Evolutionary conservation across 2,113 vertebrate species (phyloP).

Genomic region (Pseudopipra pipra): DNA sequence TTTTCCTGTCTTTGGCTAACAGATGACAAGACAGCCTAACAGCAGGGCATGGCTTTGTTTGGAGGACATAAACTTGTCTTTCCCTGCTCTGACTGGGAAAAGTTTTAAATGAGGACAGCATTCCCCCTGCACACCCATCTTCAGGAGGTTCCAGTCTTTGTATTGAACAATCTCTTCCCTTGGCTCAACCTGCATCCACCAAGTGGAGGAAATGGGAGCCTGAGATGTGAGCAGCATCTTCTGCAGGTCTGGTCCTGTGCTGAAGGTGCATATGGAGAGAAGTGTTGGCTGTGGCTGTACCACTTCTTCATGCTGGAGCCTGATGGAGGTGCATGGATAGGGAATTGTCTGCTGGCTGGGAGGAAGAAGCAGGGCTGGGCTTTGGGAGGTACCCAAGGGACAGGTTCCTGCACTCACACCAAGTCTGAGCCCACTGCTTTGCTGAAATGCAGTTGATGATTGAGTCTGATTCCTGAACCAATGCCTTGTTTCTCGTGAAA

Average conservation of each 20-base stretch:
- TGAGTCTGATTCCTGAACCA: background rate
- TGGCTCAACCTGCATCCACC: background rate
- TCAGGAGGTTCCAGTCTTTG: background rate
- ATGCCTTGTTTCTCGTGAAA: background rate
- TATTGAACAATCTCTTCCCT: background rate
- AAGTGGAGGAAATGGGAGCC: background rate
- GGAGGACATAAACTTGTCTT: background rate
- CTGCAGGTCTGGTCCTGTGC: background rate
- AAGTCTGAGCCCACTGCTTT: background rate
- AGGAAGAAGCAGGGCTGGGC: background rate
- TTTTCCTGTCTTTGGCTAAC: background rate
- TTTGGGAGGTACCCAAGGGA: background rate
- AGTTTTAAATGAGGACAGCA: background rate
- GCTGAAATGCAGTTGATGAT: background rate
- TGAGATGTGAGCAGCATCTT: background rate
- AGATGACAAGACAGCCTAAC: background rate
- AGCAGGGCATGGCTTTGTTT: background rate
- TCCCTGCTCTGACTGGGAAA: background rate
- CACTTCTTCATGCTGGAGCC: background rate
- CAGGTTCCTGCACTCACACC: background rate
- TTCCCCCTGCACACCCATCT: background rate
- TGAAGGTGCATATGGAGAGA: background rate
- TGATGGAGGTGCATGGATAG: background rate
- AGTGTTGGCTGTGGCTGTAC: background rate
- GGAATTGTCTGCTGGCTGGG: background rate